phyloP scores from a whole-genome alignment of 2,113 vertebrate genomes.

The Nymphicus hollandicus region DNA sequence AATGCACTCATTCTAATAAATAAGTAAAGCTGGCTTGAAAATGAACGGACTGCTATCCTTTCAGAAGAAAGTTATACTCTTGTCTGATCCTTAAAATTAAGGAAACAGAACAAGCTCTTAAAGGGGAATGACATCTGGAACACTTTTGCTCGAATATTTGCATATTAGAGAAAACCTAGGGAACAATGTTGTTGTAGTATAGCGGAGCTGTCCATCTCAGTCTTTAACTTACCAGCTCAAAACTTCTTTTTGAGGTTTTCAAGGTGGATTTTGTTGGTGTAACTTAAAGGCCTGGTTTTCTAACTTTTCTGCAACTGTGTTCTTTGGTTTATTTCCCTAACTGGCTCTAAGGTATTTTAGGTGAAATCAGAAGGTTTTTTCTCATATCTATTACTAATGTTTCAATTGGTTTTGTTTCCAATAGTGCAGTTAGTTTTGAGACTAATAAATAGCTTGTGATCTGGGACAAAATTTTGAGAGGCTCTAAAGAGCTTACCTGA shows the following conservation, averaged over 20 bases:
- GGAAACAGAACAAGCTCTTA: neutral
- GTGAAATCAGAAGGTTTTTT: neutral
- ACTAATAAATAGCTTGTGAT: neutral
- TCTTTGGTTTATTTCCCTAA: neutral
- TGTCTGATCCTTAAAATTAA: neutral
- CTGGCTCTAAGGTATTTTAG: neutral
- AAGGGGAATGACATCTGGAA: neutral
- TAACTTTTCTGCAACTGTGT: neutral
- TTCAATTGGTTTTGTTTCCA: neutral
- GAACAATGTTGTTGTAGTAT: fast-evolving
- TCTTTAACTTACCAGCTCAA: neutral
- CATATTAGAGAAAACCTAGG: neutral
- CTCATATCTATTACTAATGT: neutral
- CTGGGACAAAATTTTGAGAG: neutral
- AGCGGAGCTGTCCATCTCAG: neutral
- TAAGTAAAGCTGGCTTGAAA: neutral
- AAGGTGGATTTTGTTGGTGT: neutral
- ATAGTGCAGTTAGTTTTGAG: neutral
- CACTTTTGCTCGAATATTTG: neutral
- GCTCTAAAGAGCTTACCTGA: neutral
- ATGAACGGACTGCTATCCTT: neutral
- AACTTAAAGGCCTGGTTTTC: neutral
- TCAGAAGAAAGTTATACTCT: neutral
- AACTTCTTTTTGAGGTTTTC: neutral
- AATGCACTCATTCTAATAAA: neutral